A percentile compares a stretch with the other conserved stretches of the same genome.
Evolutionary conservation across 2,113 vertebrate species (phyloP).

Genomic region (Oryzias woworae): DNA sequence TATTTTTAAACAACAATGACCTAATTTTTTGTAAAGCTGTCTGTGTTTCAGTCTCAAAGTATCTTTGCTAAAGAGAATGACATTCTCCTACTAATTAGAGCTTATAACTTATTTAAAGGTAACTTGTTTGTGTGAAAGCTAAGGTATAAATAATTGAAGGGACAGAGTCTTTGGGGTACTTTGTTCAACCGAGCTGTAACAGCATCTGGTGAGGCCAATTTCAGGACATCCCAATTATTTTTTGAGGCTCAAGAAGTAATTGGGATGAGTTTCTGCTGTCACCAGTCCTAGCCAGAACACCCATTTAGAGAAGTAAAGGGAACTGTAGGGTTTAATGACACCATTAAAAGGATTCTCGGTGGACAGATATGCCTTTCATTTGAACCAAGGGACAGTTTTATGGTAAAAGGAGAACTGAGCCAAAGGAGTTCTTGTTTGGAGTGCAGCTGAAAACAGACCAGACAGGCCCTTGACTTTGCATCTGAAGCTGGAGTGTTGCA

Average conservation of each 20-base stretch:
- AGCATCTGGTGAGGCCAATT: conserved; percentile 60
- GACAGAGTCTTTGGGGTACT: conserved; percentile 60
- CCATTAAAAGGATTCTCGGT: conserved; percentile 54
- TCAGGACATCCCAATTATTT: conserved; percentile 73
- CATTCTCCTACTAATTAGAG: conserved; percentile 64
- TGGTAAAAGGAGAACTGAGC: conserved; percentile 40
- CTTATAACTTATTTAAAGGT: conserved; percentile 74
- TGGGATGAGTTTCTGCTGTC: conserved; percentile 41
- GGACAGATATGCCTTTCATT: conserved; percentile 61
- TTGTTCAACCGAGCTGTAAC: conserved; percentile 66
- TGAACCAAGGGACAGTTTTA: conserved; percentile 57
- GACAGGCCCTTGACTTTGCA: not conserved
- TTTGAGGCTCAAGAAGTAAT: conserved; percentile 41
- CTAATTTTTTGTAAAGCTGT: conserved; percentile 6
- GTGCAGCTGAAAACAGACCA: conserved; percentile 2
- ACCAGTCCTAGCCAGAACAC: conserved; percentile 49
- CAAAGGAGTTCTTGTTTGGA: conserved; percentile 29
- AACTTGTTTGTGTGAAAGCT: conserved; percentile 70
- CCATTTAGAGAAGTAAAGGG: conserved; percentile 54
- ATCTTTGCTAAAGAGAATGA: conserved; percentile 26
- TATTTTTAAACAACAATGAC: conserved; percentile 23
- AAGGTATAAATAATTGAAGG: conserved; percentile 73
- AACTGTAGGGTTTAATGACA: conserved; percentile 60
- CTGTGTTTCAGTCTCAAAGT: conserved; percentile 9
- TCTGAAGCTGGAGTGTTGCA: not conserved